phyloP scores from a whole-genome alignment of 2,888 invertebrate species.

The Hemicrepidius hirtus region DNA sequence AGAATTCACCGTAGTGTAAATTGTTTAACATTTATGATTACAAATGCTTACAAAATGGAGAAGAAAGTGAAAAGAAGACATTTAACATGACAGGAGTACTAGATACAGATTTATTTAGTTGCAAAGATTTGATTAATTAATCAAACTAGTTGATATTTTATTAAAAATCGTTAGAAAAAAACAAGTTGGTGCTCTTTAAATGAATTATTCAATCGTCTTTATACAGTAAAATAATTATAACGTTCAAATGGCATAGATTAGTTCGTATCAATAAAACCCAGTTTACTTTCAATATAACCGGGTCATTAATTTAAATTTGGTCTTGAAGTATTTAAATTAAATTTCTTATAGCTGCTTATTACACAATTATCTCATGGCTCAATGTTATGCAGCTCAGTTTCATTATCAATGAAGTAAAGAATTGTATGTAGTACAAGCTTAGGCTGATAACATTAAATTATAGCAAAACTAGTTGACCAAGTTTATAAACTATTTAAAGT shows the following conservation, averaged over 20 bases:
- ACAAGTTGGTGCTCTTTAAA: too few species aligned
- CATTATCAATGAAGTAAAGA: background rate
- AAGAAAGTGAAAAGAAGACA: background rate
- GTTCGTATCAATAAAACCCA: background rate
- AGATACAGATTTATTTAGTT: too few species aligned
- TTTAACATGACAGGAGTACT: too few species aligned
- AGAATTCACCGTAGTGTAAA: conserved; percentile 2
- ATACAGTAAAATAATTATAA: too few species aligned
- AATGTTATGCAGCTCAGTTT: background rate
- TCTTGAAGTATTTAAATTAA: conserved; percentile 5
- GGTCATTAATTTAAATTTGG: conserved; percentile 11
- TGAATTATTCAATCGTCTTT: too few species aligned
- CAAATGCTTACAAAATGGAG: background rate
- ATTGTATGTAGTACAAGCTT: too few species aligned
- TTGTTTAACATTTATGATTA: conserved; percentile 9
- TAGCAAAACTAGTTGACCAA: background rate
- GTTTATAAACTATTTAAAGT: background rate
- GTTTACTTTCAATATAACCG: conserved; percentile 4
- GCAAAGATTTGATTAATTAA: too few species aligned
- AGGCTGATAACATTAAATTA: too few species aligned
- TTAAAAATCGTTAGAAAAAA: too few species aligned
- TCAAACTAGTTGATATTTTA: too few species aligned
- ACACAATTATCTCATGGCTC: background rate
- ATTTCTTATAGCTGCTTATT: background rate
- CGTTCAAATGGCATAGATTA: too few species aligned